These are phyloP conservation scores for Tyrophagus putrescentiae DNA, from an alignment of 1,140 invertebrate genomes.

Conservation along the genomic window DNA sequence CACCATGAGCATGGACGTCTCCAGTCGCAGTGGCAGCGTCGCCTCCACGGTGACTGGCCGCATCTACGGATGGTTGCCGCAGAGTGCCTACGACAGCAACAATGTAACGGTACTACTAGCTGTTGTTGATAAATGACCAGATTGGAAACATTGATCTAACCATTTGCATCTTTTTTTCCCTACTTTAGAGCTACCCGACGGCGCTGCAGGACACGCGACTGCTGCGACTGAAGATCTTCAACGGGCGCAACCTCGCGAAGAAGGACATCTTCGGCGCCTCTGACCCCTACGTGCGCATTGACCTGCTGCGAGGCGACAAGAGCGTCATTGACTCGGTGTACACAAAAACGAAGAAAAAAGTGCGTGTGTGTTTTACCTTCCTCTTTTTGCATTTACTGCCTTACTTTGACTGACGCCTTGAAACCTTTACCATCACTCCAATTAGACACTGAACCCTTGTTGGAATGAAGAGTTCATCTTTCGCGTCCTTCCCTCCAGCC, in stretches of 20 bases:
- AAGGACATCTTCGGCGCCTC: slow-evolving; percentile 95
- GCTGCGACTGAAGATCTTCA: slow-evolving; percentile 44
- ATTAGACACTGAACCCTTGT: slow-evolving; percentile 81
- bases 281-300: slow-evolving; percentile 89
- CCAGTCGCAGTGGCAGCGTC: not conserved
- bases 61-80: not conserved
- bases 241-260: slow-evolving; percentile 76
- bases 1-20: too few species aligned
- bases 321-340: slow-evolving; percentile 74
- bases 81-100: not conserved
- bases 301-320: slow-evolving; percentile 62
- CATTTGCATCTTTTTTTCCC: slow-evolving; percentile 2
- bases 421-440: slow-evolving; percentile 30
- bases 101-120: not conserved
- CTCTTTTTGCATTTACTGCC: not conserved
- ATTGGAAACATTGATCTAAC: too few species aligned
- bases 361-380: slow-evolving; percentile 41
- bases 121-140: too few species aligned
- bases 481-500: slow-evolving; percentile 73
- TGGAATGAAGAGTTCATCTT: slow-evolving; percentile 96
- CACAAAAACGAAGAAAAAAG: slow-evolving; percentile 91
- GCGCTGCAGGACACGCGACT: not conserved
- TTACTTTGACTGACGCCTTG: not conserved
- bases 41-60: not conserved
- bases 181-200: not conserved